These are phyloP conservation scores for Drosophila insularis DNA, from an alignment of 1,140 invertebrate genomes.

Conservation along the genomic window DNA sequence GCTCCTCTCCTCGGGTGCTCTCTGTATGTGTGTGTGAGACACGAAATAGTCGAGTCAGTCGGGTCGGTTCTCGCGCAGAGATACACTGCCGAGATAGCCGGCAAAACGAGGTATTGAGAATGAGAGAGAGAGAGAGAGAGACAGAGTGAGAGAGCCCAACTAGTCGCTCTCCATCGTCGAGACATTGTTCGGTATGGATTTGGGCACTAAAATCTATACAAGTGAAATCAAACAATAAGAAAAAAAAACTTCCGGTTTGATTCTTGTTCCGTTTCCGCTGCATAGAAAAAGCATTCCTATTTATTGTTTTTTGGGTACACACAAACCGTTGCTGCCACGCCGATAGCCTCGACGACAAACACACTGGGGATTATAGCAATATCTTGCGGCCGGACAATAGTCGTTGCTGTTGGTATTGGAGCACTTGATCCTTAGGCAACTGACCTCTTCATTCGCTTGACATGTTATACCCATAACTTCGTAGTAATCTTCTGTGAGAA, in stretches of 20 bases:
- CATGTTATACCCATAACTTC: constrained; percentile 42
- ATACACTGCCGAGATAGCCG: constrained; percentile 8
- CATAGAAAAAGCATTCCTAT: no score
- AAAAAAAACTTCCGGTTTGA: no score
- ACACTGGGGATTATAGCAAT: constrained; percentile 55
- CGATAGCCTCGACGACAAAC: constrained; percentile 54
- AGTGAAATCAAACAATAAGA: no score
- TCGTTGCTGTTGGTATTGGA: background rate
- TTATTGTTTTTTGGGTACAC: constrained; percentile 46
- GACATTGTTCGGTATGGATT: background rate
- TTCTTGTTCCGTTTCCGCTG: no score
- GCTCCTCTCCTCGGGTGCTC: constrained; percentile 49
- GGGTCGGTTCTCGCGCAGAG: constrained; percentile 1
- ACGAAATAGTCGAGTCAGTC: constrained; percentile 11
- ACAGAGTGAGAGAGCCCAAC: background rate
- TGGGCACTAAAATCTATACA: background rate
- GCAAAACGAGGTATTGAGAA: constrained; percentile 1
- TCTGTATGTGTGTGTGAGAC: constrained; percentile 29
- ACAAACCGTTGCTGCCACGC: constrained; percentile 6
- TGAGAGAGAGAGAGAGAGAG: no score
- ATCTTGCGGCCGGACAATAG: constrained; percentile 39
- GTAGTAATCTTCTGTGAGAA: constrained; percentile 30
- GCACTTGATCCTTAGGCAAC: constrained; percentile 48
- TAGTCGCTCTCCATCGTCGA: background rate
- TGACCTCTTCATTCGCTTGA: constrained; percentile 45